Base-by-base conservation (phyloP, 1,140 invertebrate species). In the Pissodes strobi region DNA sequence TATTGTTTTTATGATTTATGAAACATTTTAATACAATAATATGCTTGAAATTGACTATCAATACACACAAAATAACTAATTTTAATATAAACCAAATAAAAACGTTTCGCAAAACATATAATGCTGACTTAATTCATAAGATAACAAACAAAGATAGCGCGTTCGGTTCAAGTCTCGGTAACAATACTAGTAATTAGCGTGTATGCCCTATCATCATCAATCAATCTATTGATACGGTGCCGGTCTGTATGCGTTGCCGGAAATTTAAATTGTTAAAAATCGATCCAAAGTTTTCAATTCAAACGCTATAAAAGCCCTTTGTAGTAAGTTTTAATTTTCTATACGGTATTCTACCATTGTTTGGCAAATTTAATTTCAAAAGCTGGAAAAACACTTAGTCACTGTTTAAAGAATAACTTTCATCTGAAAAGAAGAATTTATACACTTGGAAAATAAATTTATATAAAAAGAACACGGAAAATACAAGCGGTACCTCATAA, bases 221-320 rank as follows among this genome's bases (percentile, higher is more conserved):
- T 62, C 60, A 62, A 53, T 62, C 48, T 62, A 62, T 55, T 53
- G 60, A 61, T 61, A 51, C 58, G 48, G 38, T 60, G 58, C 58
- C 58, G 18, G 58, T 23, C 23, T 21, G 45, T 48, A 57, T 59
- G 13, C 21, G 46, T 60, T 43, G 39, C 23, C 25, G 58, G 22
- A 17, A 61, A 39, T 61, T 52, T 51, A 61, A 61, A 61, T 61
- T 61, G 58, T 52, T 41, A 43, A 61, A 51, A 61, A 45, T 39
- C 38, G 43, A 27, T 59, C 17, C 41, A 3, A 38, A 59, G 23
- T 59, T 59, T 59, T 46, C 41, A 48, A 59, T 59, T 59, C 23
- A 45, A 43, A 43, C 19, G n/a, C 38, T 17, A 41, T 45, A 15
- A 34, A 21, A 38, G 19, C 25, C 53, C 21, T 57, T 57, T 57